phyloP scores from a whole-genome alignment of 2,888 invertebrate genomes.

The Galerucella calmariensis region DNA sequence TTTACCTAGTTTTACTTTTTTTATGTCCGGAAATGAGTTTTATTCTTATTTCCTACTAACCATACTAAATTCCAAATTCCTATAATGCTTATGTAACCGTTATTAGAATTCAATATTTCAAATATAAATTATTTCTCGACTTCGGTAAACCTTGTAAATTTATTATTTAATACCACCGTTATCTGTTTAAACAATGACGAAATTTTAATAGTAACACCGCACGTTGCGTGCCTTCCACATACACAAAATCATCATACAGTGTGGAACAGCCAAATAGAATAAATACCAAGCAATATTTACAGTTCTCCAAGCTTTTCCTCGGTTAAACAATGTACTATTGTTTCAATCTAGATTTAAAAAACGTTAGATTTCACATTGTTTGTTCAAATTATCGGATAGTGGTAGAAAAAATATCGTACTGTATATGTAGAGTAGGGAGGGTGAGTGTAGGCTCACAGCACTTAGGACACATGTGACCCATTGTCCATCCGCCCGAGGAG shows the following conservation, averaged over 20 bases:
- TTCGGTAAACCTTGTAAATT: conserved; percentile 17
- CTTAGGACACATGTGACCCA: no score
- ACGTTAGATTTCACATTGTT: no score
- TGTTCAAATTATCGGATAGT: not conserved
- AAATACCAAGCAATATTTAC: no score
- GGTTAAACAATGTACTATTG: no score
- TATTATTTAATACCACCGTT: conserved; percentile 16
- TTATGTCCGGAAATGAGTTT: no score
- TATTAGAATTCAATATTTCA: conserved; percentile 2
- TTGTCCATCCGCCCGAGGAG: no score
- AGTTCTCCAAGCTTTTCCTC: no score
- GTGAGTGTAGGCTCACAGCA: no score
- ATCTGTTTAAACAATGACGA: conserved; percentile 21
- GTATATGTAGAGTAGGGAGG: not conserved
- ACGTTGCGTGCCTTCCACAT: not conserved
- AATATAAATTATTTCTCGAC: conserved; percentile 14
- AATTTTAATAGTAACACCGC: conserved; percentile 1
- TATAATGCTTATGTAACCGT: not conserved
- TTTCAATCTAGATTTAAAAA: no score
- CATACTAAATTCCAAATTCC: not conserved
- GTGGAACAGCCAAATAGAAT: no score
- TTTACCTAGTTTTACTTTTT: no score
- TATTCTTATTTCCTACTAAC: not conserved
- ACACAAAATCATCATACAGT: not conserved
- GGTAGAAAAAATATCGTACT: not conserved